A percentile compares a stretch with the other conserved stretches of the same genome.
These are phyloP conservation scores for Crocuta crocuta DNA, from an alignment of 2,113 vertebrate species.

Conservation along the genomic window DNA sequence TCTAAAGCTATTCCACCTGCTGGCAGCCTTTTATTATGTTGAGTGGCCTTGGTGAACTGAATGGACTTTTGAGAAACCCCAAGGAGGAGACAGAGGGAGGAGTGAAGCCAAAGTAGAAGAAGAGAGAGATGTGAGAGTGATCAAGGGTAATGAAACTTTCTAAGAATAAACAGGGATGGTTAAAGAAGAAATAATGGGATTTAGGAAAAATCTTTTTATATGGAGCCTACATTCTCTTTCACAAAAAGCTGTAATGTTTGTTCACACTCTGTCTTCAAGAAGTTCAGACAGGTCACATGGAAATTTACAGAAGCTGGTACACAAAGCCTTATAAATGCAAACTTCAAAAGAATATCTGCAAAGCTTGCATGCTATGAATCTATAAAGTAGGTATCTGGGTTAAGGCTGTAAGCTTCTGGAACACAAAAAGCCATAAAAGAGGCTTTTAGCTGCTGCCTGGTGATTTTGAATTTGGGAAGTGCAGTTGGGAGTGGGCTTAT, in stretches of 20 bases:
- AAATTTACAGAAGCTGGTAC: slow-evolving; percentile 75
- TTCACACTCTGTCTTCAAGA: slow-evolving; percentile 71
- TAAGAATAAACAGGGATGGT: slow-evolving; percentile 10
- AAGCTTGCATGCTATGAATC: slow-evolving; percentile 74
- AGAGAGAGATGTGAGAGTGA: background rate
- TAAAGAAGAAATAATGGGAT: slow-evolving; percentile 57
- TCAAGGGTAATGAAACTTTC: background rate
- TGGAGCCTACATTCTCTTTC: slow-evolving; percentile 60
- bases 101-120: background rate
- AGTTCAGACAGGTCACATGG: slow-evolving; percentile 74
- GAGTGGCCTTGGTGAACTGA: background rate
- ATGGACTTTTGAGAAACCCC: background rate
- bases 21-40: slow-evolving; percentile 19
- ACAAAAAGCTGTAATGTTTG: slow-evolving; percentile 77
- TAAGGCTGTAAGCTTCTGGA: slow-evolving; percentile 74
- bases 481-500: background rate
- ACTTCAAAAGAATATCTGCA: slow-evolving; percentile 78
- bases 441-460: slow-evolving; percentile 59
- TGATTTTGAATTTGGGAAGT: slow-evolving; percentile 45
- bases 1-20: background rate
- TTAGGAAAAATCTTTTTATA: slow-evolving; percentile 65
- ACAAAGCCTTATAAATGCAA: slow-evolving; percentile 76
- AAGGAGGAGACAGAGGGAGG: background rate
- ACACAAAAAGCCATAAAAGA: slow-evolving; percentile 73
- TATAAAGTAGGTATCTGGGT: slow-evolving; percentile 75